Evolutionary conservation across 2,797 vertebrate species (phyloP), one percentile per base, ranked within the genome.

Genomic region (Avahi laniger): DNA sequence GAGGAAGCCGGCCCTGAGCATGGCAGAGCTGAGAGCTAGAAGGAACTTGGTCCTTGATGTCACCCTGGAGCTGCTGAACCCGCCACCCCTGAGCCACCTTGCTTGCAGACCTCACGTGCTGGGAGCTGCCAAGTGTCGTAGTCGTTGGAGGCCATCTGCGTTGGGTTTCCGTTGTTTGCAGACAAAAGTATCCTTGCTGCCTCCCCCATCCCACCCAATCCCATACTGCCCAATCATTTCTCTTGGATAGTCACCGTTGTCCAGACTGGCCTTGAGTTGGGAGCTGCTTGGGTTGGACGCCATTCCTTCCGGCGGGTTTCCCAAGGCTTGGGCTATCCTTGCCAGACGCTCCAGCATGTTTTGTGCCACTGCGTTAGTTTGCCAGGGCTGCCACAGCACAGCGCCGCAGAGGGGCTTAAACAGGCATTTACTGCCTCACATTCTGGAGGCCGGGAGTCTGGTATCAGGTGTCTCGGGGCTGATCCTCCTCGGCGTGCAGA

Each of bases 351-450:
- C 82, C 15, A 2, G 33, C 2, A 0, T 11, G 0, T 43, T 41
- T 6, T 4, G 22, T 88, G 69, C 26, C 4, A 0, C 2, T 0
- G 28, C 52, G 4, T 9, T 7, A 1, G 43, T 48, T 33, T 17
- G 12, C 20, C 2, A 0, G 13, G 52, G 38, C 35, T 1, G 5
- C 70, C 7, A 0, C 2, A 0, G 38, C 17, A 7, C 6, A 8
- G 11, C 4, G 15, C 63, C 9, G 1, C 70, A 10, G 35, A 9
- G 72, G 54, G 38, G 9, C 33, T 18, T 35, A 33, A 35, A 13
- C 30, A 18, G 63, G 9, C 2, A 35, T 5, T 35, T 5, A 2
- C 15, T 0, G 5, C 5, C 69, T 69, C 26, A 22, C 7, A 0
- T 52, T 35, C 76, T 46, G 41, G 59, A 28, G 81, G 59, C 50